phyloP scores from a whole-genome alignment of 2,113 vertebrate species.

The Erinaceus europaeus region DNA sequence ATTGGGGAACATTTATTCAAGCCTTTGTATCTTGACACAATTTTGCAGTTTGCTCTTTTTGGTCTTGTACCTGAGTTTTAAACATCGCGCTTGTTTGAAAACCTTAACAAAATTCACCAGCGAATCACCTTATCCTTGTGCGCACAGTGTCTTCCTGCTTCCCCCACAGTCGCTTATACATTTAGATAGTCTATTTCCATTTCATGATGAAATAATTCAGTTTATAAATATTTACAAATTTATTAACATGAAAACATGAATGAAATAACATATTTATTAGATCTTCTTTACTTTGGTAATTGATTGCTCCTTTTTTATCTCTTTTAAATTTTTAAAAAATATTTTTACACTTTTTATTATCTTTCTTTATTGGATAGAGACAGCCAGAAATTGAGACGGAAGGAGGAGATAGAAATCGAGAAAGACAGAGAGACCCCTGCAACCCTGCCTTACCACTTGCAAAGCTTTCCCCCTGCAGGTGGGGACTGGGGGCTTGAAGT shows the following conservation, averaged over 20 bases:
- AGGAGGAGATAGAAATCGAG: no score
- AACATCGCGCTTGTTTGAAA: not conserved
- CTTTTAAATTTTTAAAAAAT: no score
- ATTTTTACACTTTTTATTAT: no score
- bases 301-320: no score
- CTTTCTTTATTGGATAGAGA: no score
- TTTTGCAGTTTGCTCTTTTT: not conserved
- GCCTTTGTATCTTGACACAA: not conserved
- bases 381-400: no score
- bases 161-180: not conserved
- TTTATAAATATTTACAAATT: not conserved
- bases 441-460: no score
- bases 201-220: slow-evolving; percentile 2
- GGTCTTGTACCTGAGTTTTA: not conserved
- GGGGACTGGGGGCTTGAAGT: no score
- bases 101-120: not conserved
- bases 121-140: not conserved
- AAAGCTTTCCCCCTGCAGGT: no score
- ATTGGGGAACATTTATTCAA: not conserved
- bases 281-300: not conserved
- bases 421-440: no score
- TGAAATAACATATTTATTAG: not conserved
- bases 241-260: not conserved
- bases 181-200: not conserved
- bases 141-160: not conserved